Evolutionary conservation across 2,113 vertebrate genomes (phyloP), one percentile per base, ranked within the genome.

Genomic region (Electrona antarctica): DNA sequence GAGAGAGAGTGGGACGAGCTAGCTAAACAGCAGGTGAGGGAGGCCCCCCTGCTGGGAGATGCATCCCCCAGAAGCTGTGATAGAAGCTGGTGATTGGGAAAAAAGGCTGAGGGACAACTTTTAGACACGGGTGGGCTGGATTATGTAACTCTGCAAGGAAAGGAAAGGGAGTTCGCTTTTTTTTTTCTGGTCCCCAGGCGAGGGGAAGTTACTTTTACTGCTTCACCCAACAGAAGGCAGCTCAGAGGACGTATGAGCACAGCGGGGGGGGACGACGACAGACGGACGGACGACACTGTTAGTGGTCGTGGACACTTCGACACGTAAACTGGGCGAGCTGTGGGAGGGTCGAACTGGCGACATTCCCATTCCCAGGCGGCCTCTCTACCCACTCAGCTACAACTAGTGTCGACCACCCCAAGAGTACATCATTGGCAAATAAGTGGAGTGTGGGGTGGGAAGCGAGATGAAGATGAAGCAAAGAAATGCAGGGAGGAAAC

Each of bases 381-480:
- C 33, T 41, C 33, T 41, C 33, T 41, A 41, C 33, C 33, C 33
- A 41, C 33, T 41, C 33, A 41, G 33, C 33, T 41, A 41, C 33
- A 2, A 41, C 33, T 2, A 41, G 33, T 6, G 1, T 4, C 33
- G 33, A 41, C 3, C 33, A 41, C 33, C 33, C 77, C 80, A 85
- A 88, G 56, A 83, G 73, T 67, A 80, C 85, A 90, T 89, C 85
- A 86, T 79, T 85, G 69, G 69, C 74, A 88, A 68, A 79, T 73
- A 81, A 63, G 67, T 64, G 84, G 80, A 71, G 84, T 67, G 73
- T 50, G 56, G 76, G 65, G 59, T 77, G 59, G 69, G 64, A 52
- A 65, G 80, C 49, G 64, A 60, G 73, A 71, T 71, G 76, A 82
- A 82, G 77, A 84, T 62, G 68, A 67, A 75, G 14, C 46, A 57